phyloP scores from a whole-genome alignment of 1,140 invertebrate species.

The Lepidotrigona ventralis region DNA sequence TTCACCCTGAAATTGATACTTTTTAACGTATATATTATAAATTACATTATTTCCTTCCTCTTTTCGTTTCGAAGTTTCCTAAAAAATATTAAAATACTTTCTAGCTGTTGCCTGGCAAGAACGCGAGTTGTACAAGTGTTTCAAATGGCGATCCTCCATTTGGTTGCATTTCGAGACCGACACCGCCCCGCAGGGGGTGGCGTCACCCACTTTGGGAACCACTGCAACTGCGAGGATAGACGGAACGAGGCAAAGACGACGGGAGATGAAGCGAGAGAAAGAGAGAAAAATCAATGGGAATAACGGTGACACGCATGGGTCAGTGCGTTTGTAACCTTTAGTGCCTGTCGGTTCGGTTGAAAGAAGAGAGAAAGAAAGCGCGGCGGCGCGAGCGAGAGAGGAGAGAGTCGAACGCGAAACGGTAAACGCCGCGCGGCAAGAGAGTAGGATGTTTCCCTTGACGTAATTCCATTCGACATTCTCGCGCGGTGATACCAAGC shows the following conservation, averaged over 20 bases:
- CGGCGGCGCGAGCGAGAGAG: not conserved
- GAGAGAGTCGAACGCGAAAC: slow-evolving; percentile 56
- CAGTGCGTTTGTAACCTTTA: slow-evolving; percentile 68
- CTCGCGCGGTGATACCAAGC: slow-evolving; percentile 58
- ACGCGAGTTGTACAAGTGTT: too few relatives aligned
- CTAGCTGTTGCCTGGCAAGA: too few relatives aligned
- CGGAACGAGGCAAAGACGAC: not conserved
- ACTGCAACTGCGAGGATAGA: not conserved
- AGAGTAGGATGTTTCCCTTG: slow-evolving; percentile 63
- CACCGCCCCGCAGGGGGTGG: too few relatives aligned
- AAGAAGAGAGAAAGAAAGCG: slow-evolving; percentile 7
- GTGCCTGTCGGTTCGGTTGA: slow-evolving; percentile 31
- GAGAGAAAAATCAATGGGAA: slow-evolving; percentile 62
- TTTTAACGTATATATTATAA: too few relatives aligned
- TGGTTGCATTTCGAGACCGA: too few relatives aligned
- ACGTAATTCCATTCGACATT: slow-evolving; percentile 67
- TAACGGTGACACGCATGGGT: slow-evolving; percentile 69
- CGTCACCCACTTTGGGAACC: too few relatives aligned
- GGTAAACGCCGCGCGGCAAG: slow-evolving; percentile 60
- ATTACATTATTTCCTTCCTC: too few relatives aligned
- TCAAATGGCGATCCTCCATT: too few relatives aligned
- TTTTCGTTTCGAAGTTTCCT: too few relatives aligned
- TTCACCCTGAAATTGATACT: too few relatives aligned
- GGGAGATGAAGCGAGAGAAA: not conserved
- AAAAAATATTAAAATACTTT: too few relatives aligned